A percentile compares a stretch with the other conserved stretches of the same genome.
Conservation (phyloP, 37 sponge, comb jelly and placozoan genomes). For the Chondrilla cf. caribensis region DNA sequence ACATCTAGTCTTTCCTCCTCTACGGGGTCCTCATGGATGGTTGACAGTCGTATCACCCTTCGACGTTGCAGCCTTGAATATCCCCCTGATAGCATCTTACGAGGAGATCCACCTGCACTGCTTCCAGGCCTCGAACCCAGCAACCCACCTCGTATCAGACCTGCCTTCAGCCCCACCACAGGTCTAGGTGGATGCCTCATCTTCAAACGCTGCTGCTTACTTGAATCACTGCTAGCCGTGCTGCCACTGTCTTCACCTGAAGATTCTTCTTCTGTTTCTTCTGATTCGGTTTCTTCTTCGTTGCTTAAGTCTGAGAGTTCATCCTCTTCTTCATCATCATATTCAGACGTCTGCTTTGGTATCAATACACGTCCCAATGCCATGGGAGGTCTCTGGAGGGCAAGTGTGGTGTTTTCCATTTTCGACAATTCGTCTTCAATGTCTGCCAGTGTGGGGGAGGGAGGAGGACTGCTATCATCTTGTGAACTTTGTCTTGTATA, state of each 20-base stretch:
- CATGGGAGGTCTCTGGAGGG: not conserved
- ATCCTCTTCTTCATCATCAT: not conserved
- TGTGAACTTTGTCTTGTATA: not conserved
- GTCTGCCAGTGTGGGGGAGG: constrained; percentile 1
- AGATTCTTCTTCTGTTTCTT: not conserved
- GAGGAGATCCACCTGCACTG: not conserved
- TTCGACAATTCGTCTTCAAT: constrained; percentile 13
- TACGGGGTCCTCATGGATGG: constrained; percentile 10
- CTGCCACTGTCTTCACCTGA: constrained; percentile 9
- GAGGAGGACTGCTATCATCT: constrained; percentile 13
- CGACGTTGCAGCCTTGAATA: not conserved
- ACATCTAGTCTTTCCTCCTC: not conserved
- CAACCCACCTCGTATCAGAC: not conserved
- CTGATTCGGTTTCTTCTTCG: constrained; percentile 4
- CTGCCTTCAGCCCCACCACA: not conserved
- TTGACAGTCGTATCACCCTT: constrained; percentile 1
- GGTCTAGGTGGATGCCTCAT: not conserved
- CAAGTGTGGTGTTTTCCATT: constrained; percentile 12
- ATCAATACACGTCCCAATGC: not conserved
- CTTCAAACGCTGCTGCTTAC: not conserved
- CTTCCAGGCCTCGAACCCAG: not conserved
- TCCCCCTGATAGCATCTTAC: not conserved
- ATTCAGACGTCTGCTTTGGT: too few relatives aligned
- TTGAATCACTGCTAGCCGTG: constrained; percentile 15
- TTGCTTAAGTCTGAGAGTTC: not conserved